Evolutionary conservation across 2,888 invertebrate genomes (phyloP), one percentile per base, ranked within the genome.

Genomic region (Fabriciana adippe): DNA sequence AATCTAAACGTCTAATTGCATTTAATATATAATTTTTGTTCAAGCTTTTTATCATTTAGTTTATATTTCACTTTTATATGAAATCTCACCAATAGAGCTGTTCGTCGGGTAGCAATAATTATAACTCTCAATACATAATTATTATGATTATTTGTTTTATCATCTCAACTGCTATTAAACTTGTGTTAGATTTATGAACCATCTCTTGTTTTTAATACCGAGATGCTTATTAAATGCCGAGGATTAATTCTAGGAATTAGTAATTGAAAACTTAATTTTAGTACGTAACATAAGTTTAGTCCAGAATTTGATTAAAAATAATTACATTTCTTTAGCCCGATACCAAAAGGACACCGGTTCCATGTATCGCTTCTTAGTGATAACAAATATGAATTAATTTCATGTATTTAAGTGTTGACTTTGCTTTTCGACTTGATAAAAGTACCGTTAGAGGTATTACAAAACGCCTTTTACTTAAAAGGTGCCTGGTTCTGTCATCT

Each of bases 281-380:
- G 55, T 70, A 74, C 75, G 68, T 74, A 75, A 72, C 72, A 73
- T 75, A 67, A 73, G 67, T 74, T 68, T 72, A 73, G 68, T 73
- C 69, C 70, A 71, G 70, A 72, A 71, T 70, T 74, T 72, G 70
- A 73, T 74, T n/a, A 73, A 71, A 74, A 70, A 72, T 63, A 68
- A 65, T 71, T 69, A 68, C 69, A 69, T 73, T 70, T 72, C 67
- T 69, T 67, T 69, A 73, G 70, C 66, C 76, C 73, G 79, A 83
- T 82, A 81, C 84, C 84, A 84, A 84, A 84, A 82, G 79, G 79
- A 76, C 81, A 79, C 81, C 68, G 65, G 59, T 65, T 70, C 61
- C 57, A 53, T 78, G 78, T 80, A 78, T 85, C 84, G 82, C 85
- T 83, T 84, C 47, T 82, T 84, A 86, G 82, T 80, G 80, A 73